A percentile compares a stretch with the other conserved stretches of the same genome.
Evolutionary conservation across 2,888 invertebrate species (phyloP).

Genomic region (Azorinus chamasolen): DNA sequence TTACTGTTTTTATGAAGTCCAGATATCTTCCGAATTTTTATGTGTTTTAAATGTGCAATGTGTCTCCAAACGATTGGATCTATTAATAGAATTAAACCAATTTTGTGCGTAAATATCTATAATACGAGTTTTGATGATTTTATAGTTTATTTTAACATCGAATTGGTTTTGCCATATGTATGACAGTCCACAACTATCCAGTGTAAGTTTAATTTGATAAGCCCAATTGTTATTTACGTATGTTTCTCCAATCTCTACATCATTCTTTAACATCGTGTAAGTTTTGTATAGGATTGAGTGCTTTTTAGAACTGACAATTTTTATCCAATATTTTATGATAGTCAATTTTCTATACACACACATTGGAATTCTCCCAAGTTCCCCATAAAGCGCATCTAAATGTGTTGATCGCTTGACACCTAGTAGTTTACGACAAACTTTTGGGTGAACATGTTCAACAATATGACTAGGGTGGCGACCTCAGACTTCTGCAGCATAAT

Average conservation of each 20-base stretch:
- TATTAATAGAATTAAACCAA: too few relatives aligned
- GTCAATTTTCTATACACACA: background rate
- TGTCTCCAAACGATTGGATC: too few relatives aligned
- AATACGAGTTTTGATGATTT: too few relatives aligned
- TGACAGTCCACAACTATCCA: too few relatives aligned
- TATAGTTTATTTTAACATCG: too few relatives aligned
- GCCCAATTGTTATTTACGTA: too few relatives aligned
- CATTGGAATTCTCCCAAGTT: background rate
- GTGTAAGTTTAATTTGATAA: too few relatives aligned
- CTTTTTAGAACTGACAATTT: background rate
- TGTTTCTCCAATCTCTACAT: background rate
- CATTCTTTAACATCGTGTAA: background rate
- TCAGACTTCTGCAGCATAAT: background rate
- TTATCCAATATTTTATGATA: background rate
- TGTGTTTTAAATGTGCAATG: too few relatives aligned
- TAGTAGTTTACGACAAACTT: background rate
- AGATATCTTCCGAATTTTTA: too few relatives aligned
- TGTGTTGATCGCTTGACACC: background rate
- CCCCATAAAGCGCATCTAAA: background rate
- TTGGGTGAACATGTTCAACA: background rate
- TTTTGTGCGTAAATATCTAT: too few relatives aligned
- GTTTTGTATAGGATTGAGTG: background rate
- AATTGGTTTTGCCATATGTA: too few relatives aligned
- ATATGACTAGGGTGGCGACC: background rate
- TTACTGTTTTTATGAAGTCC: too few relatives aligned